These are phyloP conservation scores for Drosophila parthenogenetica DNA, from an alignment of 2,888 invertebrate genomes.

Conservation along the genomic window DNA sequence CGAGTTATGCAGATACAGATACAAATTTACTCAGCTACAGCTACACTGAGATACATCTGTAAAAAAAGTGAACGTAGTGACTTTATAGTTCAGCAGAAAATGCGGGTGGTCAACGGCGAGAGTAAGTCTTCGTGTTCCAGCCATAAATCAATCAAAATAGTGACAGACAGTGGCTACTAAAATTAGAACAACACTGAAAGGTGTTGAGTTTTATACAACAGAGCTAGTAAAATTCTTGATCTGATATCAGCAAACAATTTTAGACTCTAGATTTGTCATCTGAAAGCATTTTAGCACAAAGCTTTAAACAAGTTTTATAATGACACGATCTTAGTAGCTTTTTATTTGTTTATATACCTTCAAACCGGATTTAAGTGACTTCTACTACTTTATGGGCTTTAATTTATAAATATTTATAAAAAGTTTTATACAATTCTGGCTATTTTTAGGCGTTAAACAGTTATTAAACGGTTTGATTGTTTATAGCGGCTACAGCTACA, in stretches of 20 bases:
- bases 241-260: neutral
- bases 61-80: constrained; percentile 43
- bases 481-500: no score
- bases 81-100: constrained; percentile 18
- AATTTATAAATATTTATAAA: neutral
- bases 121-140: constrained; percentile 21
- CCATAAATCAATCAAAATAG: constrained; percentile 53
- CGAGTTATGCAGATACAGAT: constrained; percentile 37
- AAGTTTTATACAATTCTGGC: no score
- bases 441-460: no score
- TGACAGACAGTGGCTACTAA: neutral
- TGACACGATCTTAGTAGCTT: neutral
- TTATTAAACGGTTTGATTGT: no score
- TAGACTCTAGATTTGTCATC: neutral
- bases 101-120: constrained; percentile 45
- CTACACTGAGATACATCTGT: neutral
- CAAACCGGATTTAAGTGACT: neutral
- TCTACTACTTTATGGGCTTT: neutral
- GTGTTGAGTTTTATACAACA: neutral
- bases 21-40: constrained; percentile 1
- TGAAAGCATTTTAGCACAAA: no score
- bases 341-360: neutral
- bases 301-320: neutral
- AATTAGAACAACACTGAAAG: neutral
- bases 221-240: neutral